Percentiles rank a stretch among this genome's conserved stretches.
phyloP scores from a whole-genome alignment of 2,797 vertebrate genomes.

The Craterocephalus amniculus region DNA sequence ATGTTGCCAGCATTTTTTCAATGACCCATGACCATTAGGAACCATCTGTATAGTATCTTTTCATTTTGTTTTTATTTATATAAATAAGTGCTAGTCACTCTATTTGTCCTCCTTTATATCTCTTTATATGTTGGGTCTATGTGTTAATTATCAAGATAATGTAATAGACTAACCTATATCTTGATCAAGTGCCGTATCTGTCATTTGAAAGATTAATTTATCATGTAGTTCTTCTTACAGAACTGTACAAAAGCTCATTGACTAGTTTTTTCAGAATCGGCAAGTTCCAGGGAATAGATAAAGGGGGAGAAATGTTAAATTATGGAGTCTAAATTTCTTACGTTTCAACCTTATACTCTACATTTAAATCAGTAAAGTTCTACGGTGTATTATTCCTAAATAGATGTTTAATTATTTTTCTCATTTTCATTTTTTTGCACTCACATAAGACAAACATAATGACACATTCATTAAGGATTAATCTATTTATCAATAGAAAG shows the following conservation, averaged over 20 bases:
- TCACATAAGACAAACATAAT: neutral
- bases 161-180: no score
- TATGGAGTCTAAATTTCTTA: neutral
- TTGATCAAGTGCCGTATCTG: neutral
- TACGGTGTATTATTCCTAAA: neutral
- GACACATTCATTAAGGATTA: neutral
- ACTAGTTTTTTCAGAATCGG: neutral
- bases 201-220: no score
- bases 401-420: neutral
- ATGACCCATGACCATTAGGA: neutral
- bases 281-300: neutral
- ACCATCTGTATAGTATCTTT: neutral
- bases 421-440: neutral
- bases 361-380: neutral
- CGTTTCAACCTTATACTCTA: neutral
- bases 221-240: neutral
- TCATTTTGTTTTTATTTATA: neutral
- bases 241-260: neutral
- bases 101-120: neutral
- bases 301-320: neutral
- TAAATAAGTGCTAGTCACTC: neutral
- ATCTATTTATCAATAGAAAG: neutral
- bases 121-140: neutral
- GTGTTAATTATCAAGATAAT: neutral
- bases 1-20: neutral